Evolutionary conservation across 2,113 vertebrate genomes (phyloP).

Genomic region (Camelus dromedarius): DNA sequence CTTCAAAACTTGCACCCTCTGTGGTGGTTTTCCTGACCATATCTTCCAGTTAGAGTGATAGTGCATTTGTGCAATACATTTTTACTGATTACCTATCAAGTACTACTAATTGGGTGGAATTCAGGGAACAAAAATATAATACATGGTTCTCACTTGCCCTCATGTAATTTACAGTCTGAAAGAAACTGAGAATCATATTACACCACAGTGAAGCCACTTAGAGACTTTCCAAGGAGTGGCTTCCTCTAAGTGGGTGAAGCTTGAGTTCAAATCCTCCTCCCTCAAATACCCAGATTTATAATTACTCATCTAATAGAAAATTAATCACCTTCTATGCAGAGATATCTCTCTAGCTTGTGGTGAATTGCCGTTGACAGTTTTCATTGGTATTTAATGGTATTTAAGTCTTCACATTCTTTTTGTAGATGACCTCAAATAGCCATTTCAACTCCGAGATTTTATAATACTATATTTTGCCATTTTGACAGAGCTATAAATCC

Average conservation of each 20-base stretch:
- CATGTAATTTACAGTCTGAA: background rate
- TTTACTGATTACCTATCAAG: background rate
- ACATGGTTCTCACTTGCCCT: background rate
- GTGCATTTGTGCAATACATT: background rate
- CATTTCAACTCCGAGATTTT: background rate
- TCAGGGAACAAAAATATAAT: background rate
- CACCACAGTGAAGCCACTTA: background rate
- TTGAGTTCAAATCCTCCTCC: background rate
- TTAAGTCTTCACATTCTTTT: slow-evolving; percentile 25
- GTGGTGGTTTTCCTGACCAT: background rate
- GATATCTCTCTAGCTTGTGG: background rate
- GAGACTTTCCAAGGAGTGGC: background rate
- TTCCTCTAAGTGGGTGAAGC: background rate
- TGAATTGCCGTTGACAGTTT: slow-evolving; percentile 14
- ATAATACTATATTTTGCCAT: background rate
- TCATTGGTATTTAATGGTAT: background rate
- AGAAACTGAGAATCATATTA: background rate
- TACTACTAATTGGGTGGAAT: background rate
- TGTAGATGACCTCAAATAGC: background rate
- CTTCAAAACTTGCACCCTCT: background rate
- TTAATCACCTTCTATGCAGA: background rate
- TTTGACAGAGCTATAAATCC: background rate
- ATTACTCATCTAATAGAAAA: slow-evolving; percentile 4
- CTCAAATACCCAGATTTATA: background rate
- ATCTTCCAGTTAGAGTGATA: background rate